phyloP scores from a whole-genome alignment of 1,140 invertebrate species.

The Agrilus planipennis region DNA sequence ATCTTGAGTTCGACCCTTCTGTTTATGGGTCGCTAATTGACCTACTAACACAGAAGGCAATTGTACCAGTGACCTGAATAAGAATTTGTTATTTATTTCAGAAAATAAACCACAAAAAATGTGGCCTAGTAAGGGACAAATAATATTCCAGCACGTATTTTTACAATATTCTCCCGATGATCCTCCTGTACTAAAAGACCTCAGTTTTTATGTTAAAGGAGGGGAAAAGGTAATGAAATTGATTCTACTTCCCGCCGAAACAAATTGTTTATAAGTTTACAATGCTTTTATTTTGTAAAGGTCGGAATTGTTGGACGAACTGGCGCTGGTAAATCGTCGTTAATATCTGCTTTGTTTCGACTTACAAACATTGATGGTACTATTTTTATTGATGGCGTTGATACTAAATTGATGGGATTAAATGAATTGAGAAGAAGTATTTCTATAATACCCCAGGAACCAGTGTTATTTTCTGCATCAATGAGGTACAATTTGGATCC shows the following conservation, averaged over 20 bases:
- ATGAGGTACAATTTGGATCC: conserved; percentile 75
- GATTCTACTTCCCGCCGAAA: neutral
- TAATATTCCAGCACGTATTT: conserved; percentile 4
- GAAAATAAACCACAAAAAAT: too few species aligned
- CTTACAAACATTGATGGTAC: conserved; percentile 48
- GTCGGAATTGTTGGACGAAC: conserved; percentile 56
- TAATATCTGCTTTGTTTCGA: conserved; percentile 60
- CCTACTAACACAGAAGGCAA: too few species aligned
- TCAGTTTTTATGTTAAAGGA: conserved; percentile 30
- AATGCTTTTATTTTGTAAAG: conserved; percentile 20
- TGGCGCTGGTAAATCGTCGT: conserved; percentile 71
- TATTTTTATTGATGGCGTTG: conserved; percentile 56
- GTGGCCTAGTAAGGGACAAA: conserved; percentile 25
- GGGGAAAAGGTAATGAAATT: conserved; percentile 31
- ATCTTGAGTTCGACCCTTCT: too few species aligned
- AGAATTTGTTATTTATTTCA: too few species aligned
- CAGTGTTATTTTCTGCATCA: conserved; percentile 64
- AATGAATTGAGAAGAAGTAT: conserved; percentile 56
- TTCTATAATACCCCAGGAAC: conserved; percentile 72
- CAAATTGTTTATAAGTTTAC: too few species aligned
- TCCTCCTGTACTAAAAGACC: conserved; percentile 36
- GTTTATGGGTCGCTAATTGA: too few species aligned
- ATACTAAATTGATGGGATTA: conserved; percentile 49
- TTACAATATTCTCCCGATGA: conserved; percentile 29
- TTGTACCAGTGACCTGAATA: too few species aligned